phyloP scores from a whole-genome alignment of 2,888 invertebrate genomes.

The Ormyrus nitidulus region DNA sequence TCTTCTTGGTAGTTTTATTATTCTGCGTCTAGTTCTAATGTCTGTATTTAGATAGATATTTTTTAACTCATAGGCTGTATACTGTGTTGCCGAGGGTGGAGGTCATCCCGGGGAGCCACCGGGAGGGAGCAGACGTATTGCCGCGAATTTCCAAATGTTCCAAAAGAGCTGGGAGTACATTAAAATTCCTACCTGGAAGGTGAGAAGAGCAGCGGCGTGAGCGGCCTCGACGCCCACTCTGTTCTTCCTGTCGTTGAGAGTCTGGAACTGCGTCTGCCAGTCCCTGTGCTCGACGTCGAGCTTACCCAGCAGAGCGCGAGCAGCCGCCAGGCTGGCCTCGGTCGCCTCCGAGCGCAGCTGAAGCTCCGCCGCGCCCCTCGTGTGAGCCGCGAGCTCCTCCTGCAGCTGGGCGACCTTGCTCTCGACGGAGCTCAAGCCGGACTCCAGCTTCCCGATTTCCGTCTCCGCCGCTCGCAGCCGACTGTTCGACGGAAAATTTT shows the following conservation, averaged over 20 bases:
- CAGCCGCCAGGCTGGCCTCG: slow-evolving; percentile 84
- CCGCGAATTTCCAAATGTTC: no score
- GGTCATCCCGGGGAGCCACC: no score
- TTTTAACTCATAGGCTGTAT: no score
- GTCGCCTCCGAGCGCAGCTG: slow-evolving; percentile 82
- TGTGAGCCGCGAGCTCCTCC: slow-evolving; percentile 87
- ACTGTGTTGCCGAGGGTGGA: no score
- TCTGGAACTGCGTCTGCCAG: slow-evolving; percentile 81
- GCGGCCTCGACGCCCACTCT: slow-evolving; percentile 69
- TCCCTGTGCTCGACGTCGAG: slow-evolving; percentile 91
- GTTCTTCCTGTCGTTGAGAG: slow-evolving; percentile 64
- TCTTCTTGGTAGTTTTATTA: no score
- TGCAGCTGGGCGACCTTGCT: slow-evolving; percentile 87
- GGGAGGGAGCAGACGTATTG: no score
- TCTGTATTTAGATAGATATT: no score
- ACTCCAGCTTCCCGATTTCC: slow-evolving; percentile 86
- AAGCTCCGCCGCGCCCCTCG: slow-evolving; percentile 91
- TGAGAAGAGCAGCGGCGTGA: slow-evolving; percentile 67
- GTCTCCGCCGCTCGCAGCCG: slow-evolving; percentile 81
- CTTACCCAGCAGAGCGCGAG: slow-evolving; percentile 89
- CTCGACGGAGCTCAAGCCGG: slow-evolving; percentile 88
- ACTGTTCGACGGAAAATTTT: slow-evolving; percentile 56
- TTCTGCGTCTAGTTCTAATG: no score
- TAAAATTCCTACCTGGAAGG: slow-evolving; percentile 65
- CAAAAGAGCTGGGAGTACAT: no score